Base-by-base conservation (phyloP, 1,140 invertebrate species). In the Sitobion miscanthi region DNA sequence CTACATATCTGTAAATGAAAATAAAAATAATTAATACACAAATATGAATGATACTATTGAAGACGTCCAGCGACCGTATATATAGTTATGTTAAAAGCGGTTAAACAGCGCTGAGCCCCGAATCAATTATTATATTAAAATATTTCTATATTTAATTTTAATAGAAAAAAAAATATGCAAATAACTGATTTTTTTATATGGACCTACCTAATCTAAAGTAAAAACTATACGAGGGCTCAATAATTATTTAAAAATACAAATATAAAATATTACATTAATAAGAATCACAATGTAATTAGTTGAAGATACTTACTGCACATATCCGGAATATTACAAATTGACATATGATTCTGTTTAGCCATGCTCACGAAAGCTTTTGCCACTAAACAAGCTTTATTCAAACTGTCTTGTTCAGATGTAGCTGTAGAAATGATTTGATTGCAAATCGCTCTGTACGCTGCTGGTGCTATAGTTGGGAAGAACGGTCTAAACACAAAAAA, bases 351-450 rank as follows among this genome's bases (percentile, higher is more conserved):
- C 38, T 92, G 35, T 92, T 14, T n/a, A 0, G 69, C 90, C 77
- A 52, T 82, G 7, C 30, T 83, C 23, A 82, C 77, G 11, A 52
- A 92, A 23, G 90, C 69, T 92, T 83, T 92, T 7, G 69, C 47
- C 7, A 83, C 90, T 83, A 92, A 52, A 92, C 90, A 92, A 83
- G 90, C 90, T 20, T 82, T 92, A 42, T 92, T 14, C n/a, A 92
- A 21, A 17, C 9, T 11, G 17, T 92, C 90, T 83, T 83, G 14
- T 52, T 77, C 17, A 77, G 90, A 92, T 49, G 30, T 30, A 92
- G 47, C 69, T 8, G 49, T 35, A 52, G 90, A 92, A 82, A 92
- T 69, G 20, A 92, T 82, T 23, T 92, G 69, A 21, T 92, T 92
- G 11, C 90, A 92, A 92, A 83, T 92, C 45, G n/a, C 17, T 83